A percentile compares a stretch with the other conserved stretches of the same genome.
Evolutionary conservation across 2,113 vertebrate species (phyloP).

Genomic region (Charina bottae): DNA sequence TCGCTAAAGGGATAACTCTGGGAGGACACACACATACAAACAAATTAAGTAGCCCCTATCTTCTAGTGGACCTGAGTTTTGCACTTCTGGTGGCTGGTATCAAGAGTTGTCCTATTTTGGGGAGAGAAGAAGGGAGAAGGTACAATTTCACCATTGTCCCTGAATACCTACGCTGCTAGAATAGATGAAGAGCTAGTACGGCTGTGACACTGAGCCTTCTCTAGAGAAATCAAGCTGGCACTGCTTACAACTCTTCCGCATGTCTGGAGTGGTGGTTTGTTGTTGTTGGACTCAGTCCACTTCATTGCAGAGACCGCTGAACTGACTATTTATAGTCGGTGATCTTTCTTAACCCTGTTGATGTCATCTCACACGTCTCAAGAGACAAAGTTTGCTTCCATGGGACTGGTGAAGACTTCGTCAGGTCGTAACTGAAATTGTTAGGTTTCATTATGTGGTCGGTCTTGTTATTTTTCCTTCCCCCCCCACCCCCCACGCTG

Average conservation of each 20-base stretch:
- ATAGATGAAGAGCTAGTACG: background rate
- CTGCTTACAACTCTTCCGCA: background rate
- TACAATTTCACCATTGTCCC: background rate
- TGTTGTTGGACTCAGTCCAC: background rate
- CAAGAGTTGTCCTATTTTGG: background rate
- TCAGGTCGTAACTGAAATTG: background rate
- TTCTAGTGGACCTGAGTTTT: background rate
- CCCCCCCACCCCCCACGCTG: background rate
- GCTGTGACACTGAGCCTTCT: background rate
- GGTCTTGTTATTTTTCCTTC: background rate
- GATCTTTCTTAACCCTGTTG: constrained; percentile 1
- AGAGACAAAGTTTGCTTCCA: constrained; percentile 21
- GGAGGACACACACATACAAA: background rate
- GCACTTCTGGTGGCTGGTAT: background rate
- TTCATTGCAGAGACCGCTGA: background rate
- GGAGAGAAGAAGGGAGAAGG: background rate
- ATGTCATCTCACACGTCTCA: constrained; percentile 5
- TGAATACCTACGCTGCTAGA: background rate
- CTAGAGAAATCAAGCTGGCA: background rate
- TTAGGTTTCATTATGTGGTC: background rate
- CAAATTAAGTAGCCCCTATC: background rate
- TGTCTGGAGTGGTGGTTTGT: background rate
- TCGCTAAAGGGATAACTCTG: background rate
- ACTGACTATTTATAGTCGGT: background rate
- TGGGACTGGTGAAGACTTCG: background rate